Evolutionary conservation across 2,113 vertebrate species (phyloP), one percentile per base, ranked within the genome.

Genomic region (Otus sunia): DNA sequence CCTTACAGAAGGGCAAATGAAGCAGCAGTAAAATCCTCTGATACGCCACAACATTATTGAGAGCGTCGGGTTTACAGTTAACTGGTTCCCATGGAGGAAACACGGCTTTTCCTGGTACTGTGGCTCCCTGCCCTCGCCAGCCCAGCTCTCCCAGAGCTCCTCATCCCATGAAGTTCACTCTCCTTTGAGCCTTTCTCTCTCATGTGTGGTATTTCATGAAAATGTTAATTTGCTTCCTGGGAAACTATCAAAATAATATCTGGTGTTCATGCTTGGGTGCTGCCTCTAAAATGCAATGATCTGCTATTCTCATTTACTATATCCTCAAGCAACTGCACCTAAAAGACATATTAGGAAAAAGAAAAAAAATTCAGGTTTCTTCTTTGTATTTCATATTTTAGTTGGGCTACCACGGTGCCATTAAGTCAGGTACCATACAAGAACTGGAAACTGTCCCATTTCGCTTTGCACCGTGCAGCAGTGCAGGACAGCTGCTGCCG

Each of bases 401-500:
- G 19, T 22, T 43, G 45, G 71, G 47, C 18, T 47, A 1, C 10
- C 2, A 7, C 7, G 22, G 66, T 36, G 62, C n/a, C 11, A 26
- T 55, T 10, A 39, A 76, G 62, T 39, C 52, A 3, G 23, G 10
- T 15, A n/a, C n/a, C 49, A 15, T 0, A 17, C 4, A 18, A 19
- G 17, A 67, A 53, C 58, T 17, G 5, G 23, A 45, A 58, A 52
- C 8, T 1, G 2, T 34, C 34, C 30, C 14, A 1, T 5, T 56
- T 72, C 16, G 9, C 41, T 30, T 47, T 19, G n/a, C 19, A 3
- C n/a, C 4, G 1, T 14, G 23, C 11, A n/a, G 59, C 59, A 41
- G 52, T 0, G 7, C 6, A 15, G 45, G 45, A 59, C 9, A 18
- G 62, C 23, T 25, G 1, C 58, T 18, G 47, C 39, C 3, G 0